These are phyloP conservation scores for Xanthorhoe spadicearia DNA, from an alignment of 2,888 invertebrate species.

Conservation along the genomic window DNA sequence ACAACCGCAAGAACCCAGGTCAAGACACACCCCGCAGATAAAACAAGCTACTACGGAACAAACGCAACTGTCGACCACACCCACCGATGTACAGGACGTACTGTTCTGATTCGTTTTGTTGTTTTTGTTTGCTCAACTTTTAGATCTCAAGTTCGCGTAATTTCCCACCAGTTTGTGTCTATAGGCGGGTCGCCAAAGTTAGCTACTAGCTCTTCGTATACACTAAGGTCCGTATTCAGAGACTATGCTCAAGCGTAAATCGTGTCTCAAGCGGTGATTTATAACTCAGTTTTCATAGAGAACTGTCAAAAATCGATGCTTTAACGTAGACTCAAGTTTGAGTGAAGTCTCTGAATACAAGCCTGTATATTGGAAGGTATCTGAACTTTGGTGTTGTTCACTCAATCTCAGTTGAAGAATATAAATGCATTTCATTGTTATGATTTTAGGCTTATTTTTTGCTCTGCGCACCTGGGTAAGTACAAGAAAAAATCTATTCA, in stretches of 20 bases:
- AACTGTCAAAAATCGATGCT: too few species aligned
- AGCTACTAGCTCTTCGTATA: background rate
- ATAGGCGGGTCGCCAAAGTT: too few species aligned
- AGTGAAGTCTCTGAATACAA: too few species aligned
- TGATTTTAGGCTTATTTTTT: constrained; percentile 63
- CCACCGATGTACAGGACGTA: constrained; percentile 87
- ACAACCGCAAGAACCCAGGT: constrained; percentile 76
- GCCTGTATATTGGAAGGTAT: constrained; percentile 12
- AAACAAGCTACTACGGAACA: constrained; percentile 68
- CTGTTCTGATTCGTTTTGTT: constrained; percentile 71
- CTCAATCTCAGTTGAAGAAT: constrained; percentile 65
- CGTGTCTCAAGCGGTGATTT: too few species aligned
- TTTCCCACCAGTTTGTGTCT: background rate
- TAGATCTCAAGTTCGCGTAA: constrained; percentile 12
- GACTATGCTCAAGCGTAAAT: too few species aligned
- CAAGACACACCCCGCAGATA: constrained; percentile 60
- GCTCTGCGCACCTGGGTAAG: constrained; percentile 69
- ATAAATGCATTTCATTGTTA: constrained; percentile 58
- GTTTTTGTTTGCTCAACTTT: constrained; percentile 3
- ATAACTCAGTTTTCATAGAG: too few species aligned
- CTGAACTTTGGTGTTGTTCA: constrained; percentile 37
- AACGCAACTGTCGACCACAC: constrained; percentile 83
- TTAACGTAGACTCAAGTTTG: too few species aligned
- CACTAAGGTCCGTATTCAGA: too few species aligned
- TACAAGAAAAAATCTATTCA: constrained; percentile 51